Conservation (phyloP, 2,888 invertebrate genomes). For the Beris chalybata region DNA sequence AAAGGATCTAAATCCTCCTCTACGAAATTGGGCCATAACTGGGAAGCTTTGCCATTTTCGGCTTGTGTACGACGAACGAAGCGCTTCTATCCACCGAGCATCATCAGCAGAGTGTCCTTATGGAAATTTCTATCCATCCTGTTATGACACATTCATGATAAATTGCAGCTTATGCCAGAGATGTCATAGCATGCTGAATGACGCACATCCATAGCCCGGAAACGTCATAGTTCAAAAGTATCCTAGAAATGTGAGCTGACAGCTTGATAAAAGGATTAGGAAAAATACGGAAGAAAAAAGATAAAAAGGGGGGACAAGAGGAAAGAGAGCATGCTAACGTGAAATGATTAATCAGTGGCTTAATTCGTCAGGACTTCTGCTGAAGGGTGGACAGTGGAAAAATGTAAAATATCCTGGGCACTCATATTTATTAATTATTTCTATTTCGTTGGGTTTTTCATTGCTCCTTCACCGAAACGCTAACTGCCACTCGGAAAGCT, state of each 20-base stretch:
- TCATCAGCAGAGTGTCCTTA: constrained; percentile 32
- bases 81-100: background rate
- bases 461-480: background rate
- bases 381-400: background rate
- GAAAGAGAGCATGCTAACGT: background rate
- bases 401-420: no score
- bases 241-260: constrained; percentile 24
- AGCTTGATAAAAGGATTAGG: constrained; percentile 30
- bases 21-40: no score
- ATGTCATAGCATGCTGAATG: constrained; percentile 27
- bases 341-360: constrained; percentile 16
- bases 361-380: constrained; percentile 14
- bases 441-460: background rate
- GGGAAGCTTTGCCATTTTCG: no score
- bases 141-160: constrained; percentile 36
- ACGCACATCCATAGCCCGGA: constrained; percentile 16
- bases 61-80: no score
- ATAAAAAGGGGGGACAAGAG: background rate
- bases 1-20: no score
- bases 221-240: constrained; percentile 25
- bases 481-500: background rate
- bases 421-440: no score
- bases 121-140: constrained; percentile 36
- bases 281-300: background rate
- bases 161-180: constrained; percentile 36